Conservation (phyloP, 2,113 vertebrate species). For the Scytalopus superciliaris region DNA sequence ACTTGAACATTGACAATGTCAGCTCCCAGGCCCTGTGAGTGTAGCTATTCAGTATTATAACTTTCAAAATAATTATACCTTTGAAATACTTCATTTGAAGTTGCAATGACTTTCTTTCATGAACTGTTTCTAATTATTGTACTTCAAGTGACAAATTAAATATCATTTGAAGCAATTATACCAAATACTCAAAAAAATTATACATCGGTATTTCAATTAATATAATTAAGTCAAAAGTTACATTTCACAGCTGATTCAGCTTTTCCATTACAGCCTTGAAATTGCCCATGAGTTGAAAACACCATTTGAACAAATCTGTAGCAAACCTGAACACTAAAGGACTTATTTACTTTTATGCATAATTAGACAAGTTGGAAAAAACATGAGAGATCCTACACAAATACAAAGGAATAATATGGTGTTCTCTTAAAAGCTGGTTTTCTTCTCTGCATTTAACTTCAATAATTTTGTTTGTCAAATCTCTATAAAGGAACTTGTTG, state of each 20-base stretch:
- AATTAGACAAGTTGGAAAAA: not conserved
- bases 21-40: not conserved
- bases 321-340: not conserved
- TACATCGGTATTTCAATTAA: conserved; percentile 73
- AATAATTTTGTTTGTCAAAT: conserved; percentile 25
- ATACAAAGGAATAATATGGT: not conserved
- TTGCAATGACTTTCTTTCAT: conserved; percentile 74
- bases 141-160: conserved; percentile 78
- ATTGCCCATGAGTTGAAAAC: conserved; percentile 22
- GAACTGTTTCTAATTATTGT: conserved; percentile 76
- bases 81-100: conserved; percentile 72
- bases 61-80: conserved; percentile 72
- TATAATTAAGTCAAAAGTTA: conserved; percentile 72
- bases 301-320: conserved; percentile 20
- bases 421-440: not conserved
- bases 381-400: not conserved
- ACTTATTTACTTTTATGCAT: not conserved
- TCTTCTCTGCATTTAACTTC: not conserved
- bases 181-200: conserved; percentile 74
- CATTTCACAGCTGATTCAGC: conserved; percentile 61
- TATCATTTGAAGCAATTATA: conserved; percentile 76
- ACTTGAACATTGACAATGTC: not conserved
- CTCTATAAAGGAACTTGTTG: not conserved
- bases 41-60: conserved; percentile 40
- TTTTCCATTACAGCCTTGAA: conserved; percentile 43